Conservation (phyloP, 2,113 vertebrate genomes). For the Eurystomus gularis region DNA sequence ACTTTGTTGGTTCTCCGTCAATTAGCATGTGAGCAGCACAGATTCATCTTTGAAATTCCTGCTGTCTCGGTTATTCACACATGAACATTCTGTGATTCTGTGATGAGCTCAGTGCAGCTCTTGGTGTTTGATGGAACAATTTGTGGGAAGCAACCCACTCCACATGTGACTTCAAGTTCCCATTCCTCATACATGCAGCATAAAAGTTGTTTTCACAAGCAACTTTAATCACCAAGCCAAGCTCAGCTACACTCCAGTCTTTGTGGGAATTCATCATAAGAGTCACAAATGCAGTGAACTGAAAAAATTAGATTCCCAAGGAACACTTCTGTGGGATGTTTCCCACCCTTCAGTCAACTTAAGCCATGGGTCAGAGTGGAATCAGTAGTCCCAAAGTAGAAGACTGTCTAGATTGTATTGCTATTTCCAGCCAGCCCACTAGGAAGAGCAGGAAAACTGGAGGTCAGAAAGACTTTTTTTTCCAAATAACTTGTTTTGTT, state of each 20-base stretch:
- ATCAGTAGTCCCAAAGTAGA: constrained; percentile 1
- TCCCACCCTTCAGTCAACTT: constrained; percentile 2
- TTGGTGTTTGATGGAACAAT: background rate
- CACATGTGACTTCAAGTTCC: background rate
- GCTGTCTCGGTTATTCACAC: constrained; percentile 4
- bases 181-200: background rate
- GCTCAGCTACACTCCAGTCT: background rate
- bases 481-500: background rate
- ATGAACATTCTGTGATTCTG: no score
- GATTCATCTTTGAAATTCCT: constrained; percentile 16
- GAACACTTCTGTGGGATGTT: background rate
- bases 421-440: constrained; percentile 20
- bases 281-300: background rate
- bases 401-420: background rate
- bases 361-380: background rate
- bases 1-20: background rate
- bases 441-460: constrained; percentile 10
- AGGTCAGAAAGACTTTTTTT: background rate
- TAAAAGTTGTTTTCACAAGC: background rate
- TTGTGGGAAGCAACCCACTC: background rate
- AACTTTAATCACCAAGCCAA: background rate
- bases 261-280: constrained; percentile 4
- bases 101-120: background rate
- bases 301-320: constrained; percentile 22
- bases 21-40: background rate